Conservation (phyloP, 2,888 invertebrate genomes). For the Cylloceria caligata region DNA sequence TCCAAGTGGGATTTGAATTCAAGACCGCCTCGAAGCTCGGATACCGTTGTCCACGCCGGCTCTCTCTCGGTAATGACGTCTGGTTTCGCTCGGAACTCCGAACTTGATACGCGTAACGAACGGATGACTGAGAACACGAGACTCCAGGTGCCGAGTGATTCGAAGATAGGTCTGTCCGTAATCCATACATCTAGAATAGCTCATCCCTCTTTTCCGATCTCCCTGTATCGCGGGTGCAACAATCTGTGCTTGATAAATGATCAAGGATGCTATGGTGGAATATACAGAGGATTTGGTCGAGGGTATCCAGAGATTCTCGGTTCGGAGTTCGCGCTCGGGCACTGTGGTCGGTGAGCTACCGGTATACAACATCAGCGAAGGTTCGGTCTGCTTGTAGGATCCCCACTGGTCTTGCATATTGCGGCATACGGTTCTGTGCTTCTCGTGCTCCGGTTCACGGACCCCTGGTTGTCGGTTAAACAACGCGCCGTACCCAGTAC, state of each 20-base stretch:
- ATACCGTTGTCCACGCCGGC: background rate
- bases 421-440: conserved; percentile 18
- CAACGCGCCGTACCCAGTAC: conserved; percentile 19
- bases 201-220: conserved; percentile 4
- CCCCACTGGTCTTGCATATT: conserved; percentile 38
- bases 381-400: conserved; percentile 23
- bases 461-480: conserved; percentile 18
- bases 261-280: conserved; percentile 68
- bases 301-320: conserved; percentile 1
- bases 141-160: conserved; percentile 13
- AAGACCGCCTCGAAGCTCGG: background rate
- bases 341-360: conserved; percentile 15
- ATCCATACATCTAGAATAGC: background rate
- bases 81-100: background rate
- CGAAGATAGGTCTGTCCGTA: background rate
- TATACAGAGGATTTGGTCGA: conserved; percentile 25
- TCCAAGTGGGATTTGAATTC: background rate
- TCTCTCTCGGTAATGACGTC: background rate
- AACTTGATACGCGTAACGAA: conserved; percentile 14
- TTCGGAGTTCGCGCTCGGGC: conserved; percentile 20
- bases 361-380: conserved; percentile 23
- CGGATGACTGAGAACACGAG: conserved; percentile 18
- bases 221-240: conserved; percentile 44
- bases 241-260: conserved; percentile 72
- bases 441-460: conserved; percentile 35